Percentiles rank a stretch among this genome's conserved stretches.
These are phyloP conservation scores for Daboia siamensis DNA, from an alignment of 2,113 vertebrate species.

Conservation along the genomic window DNA sequence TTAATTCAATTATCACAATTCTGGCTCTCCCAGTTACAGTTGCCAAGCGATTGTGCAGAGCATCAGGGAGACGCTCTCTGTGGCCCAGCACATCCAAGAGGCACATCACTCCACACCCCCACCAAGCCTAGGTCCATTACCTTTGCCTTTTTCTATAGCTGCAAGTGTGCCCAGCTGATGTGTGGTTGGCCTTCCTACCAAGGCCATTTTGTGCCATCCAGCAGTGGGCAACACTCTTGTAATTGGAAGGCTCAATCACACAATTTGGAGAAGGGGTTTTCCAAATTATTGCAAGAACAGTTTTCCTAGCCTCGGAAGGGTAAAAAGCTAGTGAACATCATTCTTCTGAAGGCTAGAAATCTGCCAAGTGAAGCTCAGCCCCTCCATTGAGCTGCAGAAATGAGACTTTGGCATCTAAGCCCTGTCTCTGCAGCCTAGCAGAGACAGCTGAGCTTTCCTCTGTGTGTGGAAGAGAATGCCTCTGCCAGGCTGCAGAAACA, in stretches of 20 bases:
- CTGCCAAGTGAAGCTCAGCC: background rate
- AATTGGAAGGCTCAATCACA: background rate
- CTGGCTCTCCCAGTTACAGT: background rate
- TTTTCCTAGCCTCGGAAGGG: background rate
- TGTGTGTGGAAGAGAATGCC: background rate
- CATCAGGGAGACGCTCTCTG: background rate
- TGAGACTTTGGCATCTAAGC: background rate
- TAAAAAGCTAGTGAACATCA: background rate
- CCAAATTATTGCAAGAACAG: no score
- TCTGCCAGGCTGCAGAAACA: background rate
- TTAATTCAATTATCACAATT: background rate
- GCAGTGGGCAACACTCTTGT: background rate
- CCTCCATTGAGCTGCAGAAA: background rate
- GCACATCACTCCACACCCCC: background rate
- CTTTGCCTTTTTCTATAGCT: background rate
- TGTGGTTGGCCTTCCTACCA: background rate
- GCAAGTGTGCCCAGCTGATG: background rate
- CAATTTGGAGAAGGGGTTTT: background rate
- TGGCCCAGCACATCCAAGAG: background rate
- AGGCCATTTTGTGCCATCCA: background rate
- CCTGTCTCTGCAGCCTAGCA: background rate
- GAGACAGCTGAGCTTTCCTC: background rate
- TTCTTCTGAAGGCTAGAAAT: background rate
- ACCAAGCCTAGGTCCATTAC: background rate
- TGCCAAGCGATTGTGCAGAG: background rate